phyloP scores from a whole-genome alignment of 2,797 vertebrate genomes.

The Coregonus sp. region DNA sequence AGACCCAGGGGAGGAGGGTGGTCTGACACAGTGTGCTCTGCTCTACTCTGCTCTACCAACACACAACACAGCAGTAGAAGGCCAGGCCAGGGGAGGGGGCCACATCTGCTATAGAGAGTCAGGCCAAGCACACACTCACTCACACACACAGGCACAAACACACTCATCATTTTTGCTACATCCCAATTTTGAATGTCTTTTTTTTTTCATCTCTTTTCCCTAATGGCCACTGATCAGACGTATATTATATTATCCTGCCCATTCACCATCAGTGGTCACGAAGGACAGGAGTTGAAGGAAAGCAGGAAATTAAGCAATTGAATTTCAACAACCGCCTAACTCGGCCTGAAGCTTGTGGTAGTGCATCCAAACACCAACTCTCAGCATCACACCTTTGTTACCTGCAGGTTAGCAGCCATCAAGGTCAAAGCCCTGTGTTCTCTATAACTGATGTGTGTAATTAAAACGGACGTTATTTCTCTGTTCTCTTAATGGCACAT shows the following conservation, averaged over 20 bases:
- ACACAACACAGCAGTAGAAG: background rate
- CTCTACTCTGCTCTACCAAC: background rate
- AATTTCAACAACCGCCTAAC: too few relatives aligned
- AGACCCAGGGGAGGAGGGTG: conserved; percentile 14
- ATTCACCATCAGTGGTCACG: background rate
- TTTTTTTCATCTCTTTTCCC: background rate
- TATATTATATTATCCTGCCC: background rate
- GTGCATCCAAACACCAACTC: background rate
- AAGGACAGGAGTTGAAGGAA: background rate
- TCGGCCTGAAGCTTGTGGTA: too few relatives aligned
- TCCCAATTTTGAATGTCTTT: background rate
- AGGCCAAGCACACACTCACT: background rate
- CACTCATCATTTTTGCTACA: background rate
- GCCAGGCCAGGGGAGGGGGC: too few relatives aligned
- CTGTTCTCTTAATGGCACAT: conserved; percentile 45
- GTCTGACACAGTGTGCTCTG: background rate
- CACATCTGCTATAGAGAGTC: background rate
- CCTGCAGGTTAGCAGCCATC: conserved; percentile 13
- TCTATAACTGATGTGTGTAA: conserved; percentile 41
- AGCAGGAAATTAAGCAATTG: background rate
- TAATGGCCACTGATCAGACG: background rate
- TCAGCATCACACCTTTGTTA: background rate
- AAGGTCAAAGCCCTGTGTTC: conserved; percentile 27
- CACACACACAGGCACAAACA: background rate
- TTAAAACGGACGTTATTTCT: conserved; percentile 42